Evolutionary conservation across 2,797 vertebrate species (phyloP).

Genomic region (Carapus acus): DNA sequence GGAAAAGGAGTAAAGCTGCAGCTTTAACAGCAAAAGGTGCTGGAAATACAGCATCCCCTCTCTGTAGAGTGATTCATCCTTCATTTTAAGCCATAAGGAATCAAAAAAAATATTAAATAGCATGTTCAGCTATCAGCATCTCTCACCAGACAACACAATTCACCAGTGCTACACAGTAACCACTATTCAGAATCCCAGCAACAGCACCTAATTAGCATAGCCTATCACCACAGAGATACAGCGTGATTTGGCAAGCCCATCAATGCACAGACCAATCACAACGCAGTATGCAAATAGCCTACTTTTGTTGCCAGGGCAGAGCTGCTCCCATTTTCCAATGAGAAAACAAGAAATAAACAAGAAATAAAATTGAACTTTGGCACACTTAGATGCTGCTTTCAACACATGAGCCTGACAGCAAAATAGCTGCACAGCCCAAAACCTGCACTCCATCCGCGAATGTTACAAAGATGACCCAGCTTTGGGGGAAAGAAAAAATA

Average conservation of each 20-base stretch:
- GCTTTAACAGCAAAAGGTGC: conserved; percentile 62
- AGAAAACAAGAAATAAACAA: conserved; percentile 99
- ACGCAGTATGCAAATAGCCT: conserved; percentile 91
- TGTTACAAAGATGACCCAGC: conserved; percentile 73
- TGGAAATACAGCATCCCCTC: conserved; percentile 66
- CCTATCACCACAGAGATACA: conserved; percentile 88
- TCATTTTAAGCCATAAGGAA: conserved; percentile 74
- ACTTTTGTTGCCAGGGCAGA: conserved; percentile 99
- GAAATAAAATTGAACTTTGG: conserved; percentile 97
- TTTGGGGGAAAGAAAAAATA: conserved; percentile 67
- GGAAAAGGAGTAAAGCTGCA: conserved; percentile 60
- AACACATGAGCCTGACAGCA: conserved; percentile 77
- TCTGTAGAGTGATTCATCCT: conserved; percentile 72
- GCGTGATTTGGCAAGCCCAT: conserved; percentile 86
- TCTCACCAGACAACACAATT: conserved; percentile 95
- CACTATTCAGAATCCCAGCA: conserved; percentile 94
- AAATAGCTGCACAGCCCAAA: conserved; percentile 76
- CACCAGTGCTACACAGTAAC: conserved; percentile 87
- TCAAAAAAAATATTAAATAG: conserved; percentile 87
- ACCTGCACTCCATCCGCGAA: conserved; percentile 72
- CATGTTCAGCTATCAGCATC: conserved; percentile 91
- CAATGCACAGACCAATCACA: conserved; percentile 84
- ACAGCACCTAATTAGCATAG: conserved; percentile 99
- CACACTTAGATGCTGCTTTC: conserved; percentile 85
- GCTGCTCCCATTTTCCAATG: conserved; percentile 94